Conservation (phyloP, 2,113 vertebrate species). For the Peromyscus californicus region DNA sequence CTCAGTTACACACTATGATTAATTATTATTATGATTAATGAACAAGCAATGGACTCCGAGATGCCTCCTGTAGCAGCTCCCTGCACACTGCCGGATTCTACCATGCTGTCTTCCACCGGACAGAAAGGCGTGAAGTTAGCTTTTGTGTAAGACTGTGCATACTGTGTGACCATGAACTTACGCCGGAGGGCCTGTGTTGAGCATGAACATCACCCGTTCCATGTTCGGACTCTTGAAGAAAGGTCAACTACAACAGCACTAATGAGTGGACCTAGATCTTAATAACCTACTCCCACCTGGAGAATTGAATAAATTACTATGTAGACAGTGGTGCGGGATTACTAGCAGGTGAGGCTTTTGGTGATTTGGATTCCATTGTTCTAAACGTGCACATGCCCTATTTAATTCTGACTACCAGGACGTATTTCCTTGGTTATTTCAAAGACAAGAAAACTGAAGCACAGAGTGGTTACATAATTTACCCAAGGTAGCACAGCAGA, state of each 20-base stretch:
- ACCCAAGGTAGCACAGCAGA: neutral
- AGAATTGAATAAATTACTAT: neutral
- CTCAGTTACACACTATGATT: neutral
- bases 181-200: rapidly evolving
- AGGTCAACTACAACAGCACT: neutral
- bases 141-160: neutral
- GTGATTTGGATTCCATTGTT: neutral
- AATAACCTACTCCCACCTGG: neutral
- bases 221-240: neutral
- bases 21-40: too few relatives aligned
- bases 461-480: neutral
- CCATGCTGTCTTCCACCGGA: neutral
- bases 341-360: neutral
- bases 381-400: neutral
- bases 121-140: neutral
- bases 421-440: neutral
- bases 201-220: neutral
- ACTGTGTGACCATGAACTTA: neutral
- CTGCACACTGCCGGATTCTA: neutral
- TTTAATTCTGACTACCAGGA: neutral
- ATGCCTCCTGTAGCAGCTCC: neutral
- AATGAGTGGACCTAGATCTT: neutral
- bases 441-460: conserved; percentile 24
- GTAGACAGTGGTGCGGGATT: neutral
- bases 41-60: neutral